Percentiles rank a stretch among this genome's conserved stretches.
These are phyloP conservation scores for Dynastes grantii DNA, from an alignment of 2,888 invertebrate genomes.

Conservation along the genomic window DNA sequence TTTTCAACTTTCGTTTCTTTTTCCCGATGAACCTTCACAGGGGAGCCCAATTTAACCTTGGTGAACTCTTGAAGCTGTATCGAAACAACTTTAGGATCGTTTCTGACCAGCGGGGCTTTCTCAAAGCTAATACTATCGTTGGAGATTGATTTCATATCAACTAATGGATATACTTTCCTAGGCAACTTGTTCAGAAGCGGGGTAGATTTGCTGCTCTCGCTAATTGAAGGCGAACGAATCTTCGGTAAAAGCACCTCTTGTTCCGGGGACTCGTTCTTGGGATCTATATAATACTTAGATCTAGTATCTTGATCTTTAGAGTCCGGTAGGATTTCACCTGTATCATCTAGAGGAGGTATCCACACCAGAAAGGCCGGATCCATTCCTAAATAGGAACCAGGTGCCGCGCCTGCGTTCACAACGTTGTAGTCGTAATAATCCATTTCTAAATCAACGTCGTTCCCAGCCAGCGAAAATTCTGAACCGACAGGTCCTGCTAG, in stretches of 20 bases:
- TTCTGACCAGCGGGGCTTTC: conserved; percentile 59
- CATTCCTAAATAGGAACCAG: conserved; percentile 91
- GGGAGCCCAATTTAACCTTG: conserved; percentile 56
- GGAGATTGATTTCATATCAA: conserved; percentile 57
- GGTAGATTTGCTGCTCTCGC: conserved; percentile 58
- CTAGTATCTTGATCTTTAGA: conserved; percentile 69
- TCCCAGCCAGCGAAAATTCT: conserved; percentile 83
- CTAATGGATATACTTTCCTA: conserved; percentile 61
- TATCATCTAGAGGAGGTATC: conserved; percentile 86
- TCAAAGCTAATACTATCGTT: conserved; percentile 56
- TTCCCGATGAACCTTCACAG: conserved; percentile 69
- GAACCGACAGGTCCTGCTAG: conserved; percentile 77
- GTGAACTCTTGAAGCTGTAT: conserved; percentile 65
- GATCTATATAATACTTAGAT: conserved; percentile 70
- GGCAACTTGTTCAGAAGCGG: conserved; percentile 59
- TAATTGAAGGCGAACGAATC: conserved; percentile 55
- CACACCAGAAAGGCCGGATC: conserved; percentile 91
- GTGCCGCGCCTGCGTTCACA: conserved; percentile 85
- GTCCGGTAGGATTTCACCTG: conserved; percentile 75
- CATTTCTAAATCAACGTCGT: conserved; percentile 84
- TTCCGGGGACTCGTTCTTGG: conserved; percentile 80
- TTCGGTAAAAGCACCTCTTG: conserved; percentile 72
- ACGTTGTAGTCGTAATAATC: conserved; percentile 94
- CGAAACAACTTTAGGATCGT: conserved; percentile 55
- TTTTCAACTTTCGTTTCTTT: conserved; percentile 81